Evolutionary conservation across 2,888 invertebrate genomes (phyloP).

Genomic region (Metallyticus violacea): DNA sequence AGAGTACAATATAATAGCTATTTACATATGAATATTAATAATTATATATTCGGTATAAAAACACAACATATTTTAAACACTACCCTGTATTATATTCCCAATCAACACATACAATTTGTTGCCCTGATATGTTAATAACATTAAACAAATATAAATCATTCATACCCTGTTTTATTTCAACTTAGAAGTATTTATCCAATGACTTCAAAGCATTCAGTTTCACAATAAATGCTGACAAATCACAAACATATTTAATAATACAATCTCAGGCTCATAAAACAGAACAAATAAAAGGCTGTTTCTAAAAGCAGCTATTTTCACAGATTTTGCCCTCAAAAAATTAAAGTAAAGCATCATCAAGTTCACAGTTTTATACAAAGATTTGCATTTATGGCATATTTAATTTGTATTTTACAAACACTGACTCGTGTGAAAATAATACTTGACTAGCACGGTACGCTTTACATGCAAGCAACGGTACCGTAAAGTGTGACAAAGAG

Average conservation of each 20-base stretch:
- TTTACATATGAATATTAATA: conserved; percentile 9
- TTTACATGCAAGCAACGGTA: neutral
- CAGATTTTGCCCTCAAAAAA: neutral
- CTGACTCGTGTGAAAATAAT: conserved; percentile 5
- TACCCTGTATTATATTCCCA: conserved; percentile 16
- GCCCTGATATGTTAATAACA: conserved; percentile 17
- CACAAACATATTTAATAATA: neutral
- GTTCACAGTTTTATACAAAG: neutral
- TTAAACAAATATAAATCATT: conserved; percentile 14
- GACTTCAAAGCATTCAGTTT: neutral
- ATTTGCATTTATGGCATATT: neutral
- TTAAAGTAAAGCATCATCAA: neutral
- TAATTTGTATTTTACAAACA: neutral
- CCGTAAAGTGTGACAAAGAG: neutral
- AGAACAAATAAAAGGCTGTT: neutral
- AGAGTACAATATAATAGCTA: neutral
- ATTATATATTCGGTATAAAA: conserved; percentile 13
- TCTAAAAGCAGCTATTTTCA: no score
- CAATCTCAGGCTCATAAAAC: neutral
- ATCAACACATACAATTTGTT: conserved; percentile 1
- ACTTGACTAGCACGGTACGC: neutral
- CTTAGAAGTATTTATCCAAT: neutral
- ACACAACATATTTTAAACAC: conserved; percentile 17
- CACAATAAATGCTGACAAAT: neutral
- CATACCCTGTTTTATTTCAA: conserved; percentile 18